A percentile compares a stretch with the other conserved stretches of the same genome.
Conservation (phyloP, 2,113 vertebrate genomes). For the Opisthocomus hoazin region DNA sequence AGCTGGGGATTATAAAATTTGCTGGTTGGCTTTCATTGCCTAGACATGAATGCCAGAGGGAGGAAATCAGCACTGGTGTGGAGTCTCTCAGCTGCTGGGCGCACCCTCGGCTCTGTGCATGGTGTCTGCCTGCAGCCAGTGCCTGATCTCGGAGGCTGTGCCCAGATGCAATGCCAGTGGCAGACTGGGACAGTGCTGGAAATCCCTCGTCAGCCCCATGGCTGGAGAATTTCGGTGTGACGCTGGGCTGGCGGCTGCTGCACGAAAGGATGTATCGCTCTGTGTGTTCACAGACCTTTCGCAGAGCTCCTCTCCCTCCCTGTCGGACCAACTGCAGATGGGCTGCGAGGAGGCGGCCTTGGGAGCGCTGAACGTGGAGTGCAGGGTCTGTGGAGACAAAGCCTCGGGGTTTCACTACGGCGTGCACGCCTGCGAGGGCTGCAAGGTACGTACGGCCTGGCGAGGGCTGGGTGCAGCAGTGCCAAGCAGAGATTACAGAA, state of each 20-base stretch:
- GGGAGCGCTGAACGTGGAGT: conserved; percentile 86
- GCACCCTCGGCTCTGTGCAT: not conserved
- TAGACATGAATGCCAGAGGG: not conserved
- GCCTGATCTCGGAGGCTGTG: not conserved
- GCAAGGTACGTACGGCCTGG: conserved; percentile 78
- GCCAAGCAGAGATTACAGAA: not conserved
- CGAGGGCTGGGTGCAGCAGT: not conserved
- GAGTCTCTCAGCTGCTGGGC: not conserved
- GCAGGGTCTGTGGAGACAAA: conserved; percentile 93
- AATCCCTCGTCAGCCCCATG: not conserved
- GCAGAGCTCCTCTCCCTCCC: conserved; percentile 82
- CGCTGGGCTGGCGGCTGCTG: not conserved
- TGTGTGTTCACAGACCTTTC: conserved; percentile 76
- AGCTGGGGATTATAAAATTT: not conserved
- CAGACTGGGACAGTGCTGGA: not conserved
- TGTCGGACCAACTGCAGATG: conserved; percentile 88
- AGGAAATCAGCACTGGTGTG: not conserved
- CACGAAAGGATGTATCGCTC: not conserved
- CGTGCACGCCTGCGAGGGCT: conserved; percentile 95
- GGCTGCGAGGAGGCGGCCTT: conserved; percentile 77
- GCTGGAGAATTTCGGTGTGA: not conserved
- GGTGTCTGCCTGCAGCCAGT: not conserved
- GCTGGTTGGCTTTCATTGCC: not conserved
- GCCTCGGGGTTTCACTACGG: conserved; percentile 98
- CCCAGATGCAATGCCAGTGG: not conserved